These are phyloP conservation scores for Coturnix japonica DNA, from an alignment of 2,113 vertebrate species.

Conservation along the genomic window DNA sequence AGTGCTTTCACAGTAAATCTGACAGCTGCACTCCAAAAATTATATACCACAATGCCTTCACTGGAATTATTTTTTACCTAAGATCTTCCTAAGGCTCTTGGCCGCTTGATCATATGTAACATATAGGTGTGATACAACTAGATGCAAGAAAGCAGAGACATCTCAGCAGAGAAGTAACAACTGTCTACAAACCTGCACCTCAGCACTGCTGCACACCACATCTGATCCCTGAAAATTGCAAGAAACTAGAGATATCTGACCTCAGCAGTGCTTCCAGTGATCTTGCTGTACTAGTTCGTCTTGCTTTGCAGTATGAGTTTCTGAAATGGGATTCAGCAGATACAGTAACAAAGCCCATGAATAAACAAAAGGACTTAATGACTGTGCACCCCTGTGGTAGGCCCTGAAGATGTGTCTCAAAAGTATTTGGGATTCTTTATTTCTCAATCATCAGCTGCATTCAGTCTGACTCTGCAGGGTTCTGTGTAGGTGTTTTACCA, in stretches of 20 bases:
- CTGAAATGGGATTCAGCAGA: neutral
- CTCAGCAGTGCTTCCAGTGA: neutral
- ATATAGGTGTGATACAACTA: neutral
- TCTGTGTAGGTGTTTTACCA: neutral
- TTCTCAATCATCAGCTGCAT: neutral
- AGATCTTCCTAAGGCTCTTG: neutral
- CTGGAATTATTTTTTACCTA: neutral
- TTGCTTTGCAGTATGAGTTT: neutral
- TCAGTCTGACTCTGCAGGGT: neutral
- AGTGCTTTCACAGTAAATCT: neutral
- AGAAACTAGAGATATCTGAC: neutral
- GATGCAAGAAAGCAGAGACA: neutral
- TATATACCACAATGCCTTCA: neutral
- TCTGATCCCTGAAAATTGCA: neutral
- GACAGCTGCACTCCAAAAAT: neutral
- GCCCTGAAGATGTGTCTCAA: neutral
- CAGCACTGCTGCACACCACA: neutral
- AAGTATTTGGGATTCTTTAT: neutral
- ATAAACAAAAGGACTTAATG: constrained; percentile 4
- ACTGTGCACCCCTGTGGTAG: neutral
- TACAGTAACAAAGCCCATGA: neutral
- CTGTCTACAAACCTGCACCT: accelerated
- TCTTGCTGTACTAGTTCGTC: neutral
- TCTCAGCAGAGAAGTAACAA: neutral
- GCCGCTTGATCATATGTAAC: neutral